Evolutionary conservation across 2,113 vertebrate species (phyloP), one percentile per base, ranked within the genome.

Genomic region (Oryzias melastigma): DNA sequence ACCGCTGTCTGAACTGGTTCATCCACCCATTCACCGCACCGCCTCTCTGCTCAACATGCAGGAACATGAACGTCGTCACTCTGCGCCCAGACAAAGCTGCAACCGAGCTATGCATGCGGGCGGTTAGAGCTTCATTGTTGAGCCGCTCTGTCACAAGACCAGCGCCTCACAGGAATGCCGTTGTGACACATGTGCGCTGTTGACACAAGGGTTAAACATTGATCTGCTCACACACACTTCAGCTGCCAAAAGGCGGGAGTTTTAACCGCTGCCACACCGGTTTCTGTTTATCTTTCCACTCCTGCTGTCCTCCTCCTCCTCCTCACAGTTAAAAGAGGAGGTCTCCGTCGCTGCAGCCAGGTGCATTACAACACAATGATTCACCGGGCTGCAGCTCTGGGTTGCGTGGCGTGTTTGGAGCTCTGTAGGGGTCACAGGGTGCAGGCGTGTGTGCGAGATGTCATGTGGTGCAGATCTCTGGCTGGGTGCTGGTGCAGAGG

Each of bases 171-270:
- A 66, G 82, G 84, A 90, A 87, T 85, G 85, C 80, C 83, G 81
- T 84, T 88, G 87, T 87, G 84, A 87, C 85, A 88, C 84, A 82
- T 77, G 52, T 56, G 17, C 13, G 17, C 65, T 81, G 79, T 87
- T 90, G 86, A 90, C 84, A 73, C 71, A 87, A 80, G 81, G 76
- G 85, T 90, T 87, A 87, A 90, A 85, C 75, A 83, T 83, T 85
- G 53, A 84, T 77, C 73, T 24, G 16, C 75, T 55, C 80, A 57
- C 77, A 60, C 58, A 51, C 73, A 71, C 50, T 69, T 68, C 78
- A 53, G 65, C 73, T 73, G 80, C 71, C 64, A 70, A 73, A 71
- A 73, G 84, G 83, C 74, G 84, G 83, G 75, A 85, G 61, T 65
- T 74, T 80, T 51, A 82, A 87, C 80, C 15, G 62, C 72, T 68